Evolutionary conservation across 1,140 invertebrate species (phyloP).

Genomic region (Monochamus saltuarius): DNA sequence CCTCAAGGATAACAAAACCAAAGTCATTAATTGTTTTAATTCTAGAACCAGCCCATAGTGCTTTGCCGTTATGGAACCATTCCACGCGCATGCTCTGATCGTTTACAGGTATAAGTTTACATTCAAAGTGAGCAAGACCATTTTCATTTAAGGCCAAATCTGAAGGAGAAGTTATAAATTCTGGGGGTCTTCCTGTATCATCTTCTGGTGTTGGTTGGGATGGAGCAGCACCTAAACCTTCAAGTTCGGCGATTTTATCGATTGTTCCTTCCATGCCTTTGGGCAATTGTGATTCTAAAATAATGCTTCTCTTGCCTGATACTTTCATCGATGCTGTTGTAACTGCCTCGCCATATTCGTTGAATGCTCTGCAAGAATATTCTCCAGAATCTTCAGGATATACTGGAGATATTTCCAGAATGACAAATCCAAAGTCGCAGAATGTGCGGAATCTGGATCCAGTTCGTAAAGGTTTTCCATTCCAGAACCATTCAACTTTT

Average conservation of each 20-base stretch:
- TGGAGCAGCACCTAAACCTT: slow-evolving; percentile 74
- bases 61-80: slow-evolving; percentile 96
- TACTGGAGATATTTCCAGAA: slow-evolving; percentile 91
- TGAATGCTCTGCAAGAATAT: slow-evolving; percentile 87
- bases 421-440: slow-evolving; percentile 94
- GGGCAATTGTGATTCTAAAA: slow-evolving; percentile 86
- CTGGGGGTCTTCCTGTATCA: slow-evolving; percentile 85
- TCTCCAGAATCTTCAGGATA: slow-evolving; percentile 93
- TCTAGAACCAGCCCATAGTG: slow-evolving; percentile 80
- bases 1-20: slow-evolving; percentile 90
- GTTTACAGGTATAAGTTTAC: slow-evolving; percentile 83
- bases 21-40: slow-evolving; percentile 93
- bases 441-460: slow-evolving; percentile 91
- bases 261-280: slow-evolving; percentile 92
- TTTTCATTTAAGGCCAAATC: slow-evolving; percentile 87
- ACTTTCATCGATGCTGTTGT: slow-evolving; percentile 90
- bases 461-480: slow-evolving; percentile 85
- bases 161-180: slow-evolving; percentile 85
- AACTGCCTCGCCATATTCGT: slow-evolving; percentile 91
- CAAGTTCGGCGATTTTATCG: slow-evolving; percentile 89
- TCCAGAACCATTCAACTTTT: slow-evolving; percentile 95
- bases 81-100: slow-evolving; percentile 92
- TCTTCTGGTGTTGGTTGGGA: slow-evolving; percentile 68
- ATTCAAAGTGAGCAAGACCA: slow-evolving; percentile 89
- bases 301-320: slow-evolving; percentile 86